These are phyloP conservation scores for Mystacornis crossleyi DNA, from an alignment of 2,113 vertebrate genomes.

Conservation along the genomic window DNA sequence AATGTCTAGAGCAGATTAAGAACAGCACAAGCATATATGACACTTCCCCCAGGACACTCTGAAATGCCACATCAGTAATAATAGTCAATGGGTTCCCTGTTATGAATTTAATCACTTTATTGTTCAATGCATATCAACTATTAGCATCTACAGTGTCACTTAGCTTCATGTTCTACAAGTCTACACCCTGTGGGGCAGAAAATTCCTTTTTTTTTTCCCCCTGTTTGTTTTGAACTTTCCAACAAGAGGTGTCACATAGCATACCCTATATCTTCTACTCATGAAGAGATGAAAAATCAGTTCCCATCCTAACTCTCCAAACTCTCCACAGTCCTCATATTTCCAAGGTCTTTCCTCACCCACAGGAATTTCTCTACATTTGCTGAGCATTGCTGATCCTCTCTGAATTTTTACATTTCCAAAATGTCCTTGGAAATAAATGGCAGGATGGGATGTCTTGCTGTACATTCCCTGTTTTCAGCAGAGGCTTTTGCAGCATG, in stretches of 20 bases:
- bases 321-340: background rate
- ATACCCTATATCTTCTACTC: background rate
- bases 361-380: background rate
- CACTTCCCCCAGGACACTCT: background rate
- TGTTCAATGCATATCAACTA: background rate
- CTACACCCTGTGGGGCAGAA: background rate
- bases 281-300: background rate
- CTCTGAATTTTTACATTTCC: background rate
- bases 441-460: background rate
- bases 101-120: background rate
- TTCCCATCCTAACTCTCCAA: background rate
- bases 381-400: background rate
- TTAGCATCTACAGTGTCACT: background rate
- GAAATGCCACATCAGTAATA: background rate
- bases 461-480: background rate
- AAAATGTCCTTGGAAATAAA: background rate
- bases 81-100: background rate
- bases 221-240: background rate
- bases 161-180: background rate
- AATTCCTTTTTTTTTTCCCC: background rate
- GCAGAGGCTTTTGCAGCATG: background rate
- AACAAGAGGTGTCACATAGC: background rate
- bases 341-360: background rate
- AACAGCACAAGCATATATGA: background rate
- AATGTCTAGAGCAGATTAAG: background rate